Percentiles rank a stretch among this genome's conserved stretches.
Conservation (phyloP, 2,797 vertebrate genomes). For the Pygocentrus nattereri region DNA sequence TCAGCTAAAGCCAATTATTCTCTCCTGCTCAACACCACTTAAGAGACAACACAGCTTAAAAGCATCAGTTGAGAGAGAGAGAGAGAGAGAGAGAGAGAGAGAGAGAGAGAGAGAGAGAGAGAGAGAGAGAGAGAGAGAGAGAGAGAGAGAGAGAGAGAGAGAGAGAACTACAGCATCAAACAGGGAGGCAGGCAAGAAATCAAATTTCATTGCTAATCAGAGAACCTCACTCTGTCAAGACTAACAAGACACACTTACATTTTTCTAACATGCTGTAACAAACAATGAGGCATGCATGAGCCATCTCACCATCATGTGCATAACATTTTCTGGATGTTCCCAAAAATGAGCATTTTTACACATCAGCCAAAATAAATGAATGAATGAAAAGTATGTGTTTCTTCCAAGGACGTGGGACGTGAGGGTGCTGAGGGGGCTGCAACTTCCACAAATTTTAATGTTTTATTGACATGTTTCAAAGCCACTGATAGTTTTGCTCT, state of each 20-base stretch:
- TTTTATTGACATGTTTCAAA: too few species aligned
- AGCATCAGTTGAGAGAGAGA: neutral
- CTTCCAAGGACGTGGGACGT: too few species aligned
- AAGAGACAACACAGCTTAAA: neutral
- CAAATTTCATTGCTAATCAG: slow-evolving; percentile 18
- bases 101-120: neutral
- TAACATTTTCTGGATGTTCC: neutral
- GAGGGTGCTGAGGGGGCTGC: too few species aligned
- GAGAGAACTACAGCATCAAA: slow-evolving; percentile 24
- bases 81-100: neutral
- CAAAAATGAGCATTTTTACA: neutral
- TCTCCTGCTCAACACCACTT: slow-evolving; percentile 9
- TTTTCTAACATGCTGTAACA: neutral
- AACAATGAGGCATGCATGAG: slow-evolving; percentile 1
- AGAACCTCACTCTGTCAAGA: slow-evolving; percentile 26
- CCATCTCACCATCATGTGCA: neutral
- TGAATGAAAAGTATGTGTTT: too few species aligned
- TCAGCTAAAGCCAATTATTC: slow-evolving; percentile 70
- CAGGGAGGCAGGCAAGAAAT: slow-evolving; percentile 25
- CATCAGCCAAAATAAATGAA: neutral
- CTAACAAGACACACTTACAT: neutral
- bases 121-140: neutral
- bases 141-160: neutral
- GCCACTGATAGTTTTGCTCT: too few species aligned
- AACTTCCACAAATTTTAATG: too few species aligned